These are phyloP conservation scores for Noctua pronuba DNA, from an alignment of 2,888 invertebrate genomes.

Conservation along the genomic window DNA sequence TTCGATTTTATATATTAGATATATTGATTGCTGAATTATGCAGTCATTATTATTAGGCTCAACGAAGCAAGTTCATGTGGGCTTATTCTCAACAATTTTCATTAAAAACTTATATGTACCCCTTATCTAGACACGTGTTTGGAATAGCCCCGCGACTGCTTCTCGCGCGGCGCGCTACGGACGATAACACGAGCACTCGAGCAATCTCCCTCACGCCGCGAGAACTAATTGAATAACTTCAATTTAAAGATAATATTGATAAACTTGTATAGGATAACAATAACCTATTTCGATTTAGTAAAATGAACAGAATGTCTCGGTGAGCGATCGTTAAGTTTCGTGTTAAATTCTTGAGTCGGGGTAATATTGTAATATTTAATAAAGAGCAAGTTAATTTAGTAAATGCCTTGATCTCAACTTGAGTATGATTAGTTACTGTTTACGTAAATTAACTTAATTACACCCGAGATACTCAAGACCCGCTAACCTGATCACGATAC, in stretches of 20 bases:
- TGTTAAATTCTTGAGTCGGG: conserved; percentile 6
- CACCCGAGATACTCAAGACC: neutral
- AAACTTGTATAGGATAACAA: conserved; percentile 11
- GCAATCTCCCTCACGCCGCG: neutral
- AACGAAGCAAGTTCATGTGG: neutral
- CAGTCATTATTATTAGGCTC: neutral
- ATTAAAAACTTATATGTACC: neutral
- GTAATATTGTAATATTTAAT: conserved; percentile 40
- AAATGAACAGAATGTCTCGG: conserved; percentile 12
- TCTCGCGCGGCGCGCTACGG: neutral
- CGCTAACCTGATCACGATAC: neutral
- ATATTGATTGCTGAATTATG: neutral
- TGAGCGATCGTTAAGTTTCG: neutral
- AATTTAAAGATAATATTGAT: conserved; percentile 31
- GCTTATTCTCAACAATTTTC: neutral
- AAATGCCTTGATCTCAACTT: conserved; percentile 20
- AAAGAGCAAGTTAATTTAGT: conserved; percentile 18
- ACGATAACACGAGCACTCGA: neutral
- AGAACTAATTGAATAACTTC: conserved; percentile 1
- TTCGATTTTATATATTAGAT: too few relatives aligned
- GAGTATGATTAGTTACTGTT: conserved; percentile 36
- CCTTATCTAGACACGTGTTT: neutral
- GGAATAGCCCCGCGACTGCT: neutral
- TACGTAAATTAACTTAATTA: conserved; percentile 13
- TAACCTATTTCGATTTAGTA: conserved; percentile 13